Base-by-base conservation (phyloP, 2,888 invertebrate species). In the Plebejus melissa region DNA sequence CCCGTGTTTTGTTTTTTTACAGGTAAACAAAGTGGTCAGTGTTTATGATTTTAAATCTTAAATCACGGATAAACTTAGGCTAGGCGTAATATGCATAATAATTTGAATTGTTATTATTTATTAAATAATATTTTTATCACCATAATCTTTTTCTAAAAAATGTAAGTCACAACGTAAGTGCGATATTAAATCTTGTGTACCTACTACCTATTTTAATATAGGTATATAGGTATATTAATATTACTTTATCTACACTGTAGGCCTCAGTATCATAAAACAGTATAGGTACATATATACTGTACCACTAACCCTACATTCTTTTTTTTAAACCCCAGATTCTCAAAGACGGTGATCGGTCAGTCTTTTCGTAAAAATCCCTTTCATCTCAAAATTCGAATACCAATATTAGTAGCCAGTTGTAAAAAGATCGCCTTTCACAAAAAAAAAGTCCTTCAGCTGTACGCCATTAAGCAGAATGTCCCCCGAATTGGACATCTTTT, bases 401-500 rank as follows among this genome's bases (percentile, higher is more conserved):
- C 46, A n/a, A 32, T 16, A 72, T 72, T 5, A 54, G 50, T 72
- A 50, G 72, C 72, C 50, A 54, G 50, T 50, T 50, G 72, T 54
- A 72, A 72, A 54, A 72, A 72, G 46, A 72, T 72, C 72, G 72
- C 72, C 75, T 75, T 75, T 58, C 75, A 58, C 75, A 75, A 75
- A 75, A 75, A 75, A 75, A 75, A 75, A 75, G 41, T 32, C 71
- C 81, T 83, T 88, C 91, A 92, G 92, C 92, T 92, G 92, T 83
- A 80, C 83, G 82, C 90, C 85, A 90, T 90, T 90, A 88, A 88
- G 81, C 82, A 81, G 85, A 86, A 86, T 85, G 83, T 88, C 88
- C 89, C 88, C 88, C 87, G 88, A 88, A 88, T 85, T 84, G 84
- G 85, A 85, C 87, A 84, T 86, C 88, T 90, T 91, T 90, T 90